A percentile compares a stretch with the other conserved stretches of the same genome.
Conservation (phyloP, 2,888 invertebrate genomes). For the Ceriagrion tenellum region DNA sequence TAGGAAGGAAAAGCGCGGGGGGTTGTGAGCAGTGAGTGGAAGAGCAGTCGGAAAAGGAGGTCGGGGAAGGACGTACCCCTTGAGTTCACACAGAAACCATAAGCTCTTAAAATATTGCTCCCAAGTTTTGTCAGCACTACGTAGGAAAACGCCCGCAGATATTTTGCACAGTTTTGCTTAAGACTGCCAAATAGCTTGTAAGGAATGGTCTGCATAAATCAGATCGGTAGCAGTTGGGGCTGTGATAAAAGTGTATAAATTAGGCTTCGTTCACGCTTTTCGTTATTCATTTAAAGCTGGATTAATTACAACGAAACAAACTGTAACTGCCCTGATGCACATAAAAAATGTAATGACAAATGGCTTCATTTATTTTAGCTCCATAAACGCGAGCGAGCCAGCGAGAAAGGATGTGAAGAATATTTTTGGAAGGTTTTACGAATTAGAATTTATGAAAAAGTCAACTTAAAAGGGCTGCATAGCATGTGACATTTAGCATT, state of each 20-base stretch:
- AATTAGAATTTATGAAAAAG: too few relatives aligned
- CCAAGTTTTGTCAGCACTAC: not conserved
- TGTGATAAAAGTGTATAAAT: not conserved
- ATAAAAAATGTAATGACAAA: too few relatives aligned
- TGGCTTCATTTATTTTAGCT: too few relatives aligned
- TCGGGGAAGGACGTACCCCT: not conserved
- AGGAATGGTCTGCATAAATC: not conserved
- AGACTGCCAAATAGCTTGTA: not conserved
- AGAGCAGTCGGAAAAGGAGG: not conserved
- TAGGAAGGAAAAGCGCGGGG: not conserved
- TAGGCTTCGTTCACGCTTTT: not conserved
- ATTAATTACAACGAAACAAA: not conserved
- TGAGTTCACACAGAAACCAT: not conserved
- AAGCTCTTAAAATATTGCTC: conserved; percentile 12
- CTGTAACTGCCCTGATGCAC: not conserved
- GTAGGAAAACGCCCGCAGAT: not conserved
- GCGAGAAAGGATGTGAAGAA: too few relatives aligned
- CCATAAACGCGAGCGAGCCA: too few relatives aligned
- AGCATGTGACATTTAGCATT: too few relatives aligned
- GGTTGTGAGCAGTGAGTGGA: not conserved
- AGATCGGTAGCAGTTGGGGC: not conserved
- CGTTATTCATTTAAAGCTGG: not conserved
- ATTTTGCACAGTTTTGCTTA: not conserved
- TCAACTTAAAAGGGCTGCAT: too few relatives aligned
- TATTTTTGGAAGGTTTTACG: too few relatives aligned